Conservation (phyloP, 1,140 invertebrate genomes). For the Radopholus similis region DNA sequence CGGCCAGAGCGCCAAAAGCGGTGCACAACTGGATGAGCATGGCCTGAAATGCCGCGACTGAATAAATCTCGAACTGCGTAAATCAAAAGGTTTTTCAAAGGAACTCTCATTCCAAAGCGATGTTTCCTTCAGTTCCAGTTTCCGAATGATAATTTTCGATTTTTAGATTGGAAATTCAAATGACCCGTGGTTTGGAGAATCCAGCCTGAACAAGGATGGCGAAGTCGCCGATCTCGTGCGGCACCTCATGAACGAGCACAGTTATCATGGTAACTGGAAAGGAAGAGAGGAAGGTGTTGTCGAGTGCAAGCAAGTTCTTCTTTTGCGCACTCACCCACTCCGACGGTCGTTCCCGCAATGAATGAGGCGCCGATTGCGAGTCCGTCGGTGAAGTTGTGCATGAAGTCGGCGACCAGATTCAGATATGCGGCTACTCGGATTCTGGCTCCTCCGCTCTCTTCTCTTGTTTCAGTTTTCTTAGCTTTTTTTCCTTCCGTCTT, state of each 20-base stretch:
- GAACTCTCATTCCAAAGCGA: no score
- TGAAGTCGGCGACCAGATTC: slow-evolving; percentile 87
- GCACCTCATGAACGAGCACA: slow-evolving; percentile 90
- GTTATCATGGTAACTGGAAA: slow-evolving; percentile 80
- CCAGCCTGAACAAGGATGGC: slow-evolving; percentile 91
- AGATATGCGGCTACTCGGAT: slow-evolving; percentile 80
- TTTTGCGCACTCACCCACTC: slow-evolving; percentile 36
- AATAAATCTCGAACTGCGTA: background rate
- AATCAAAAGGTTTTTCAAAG: no score
- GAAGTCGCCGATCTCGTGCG: slow-evolving; percentile 97
- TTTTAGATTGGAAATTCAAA: background rate
- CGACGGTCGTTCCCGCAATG: slow-evolving; percentile 70
- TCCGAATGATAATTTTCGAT: no score
- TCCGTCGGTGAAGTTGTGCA: slow-evolving; percentile 94
- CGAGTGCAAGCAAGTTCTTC: background rate
- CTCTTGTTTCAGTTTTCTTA: slow-evolving; percentile 14
- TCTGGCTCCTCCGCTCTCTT: background rate
- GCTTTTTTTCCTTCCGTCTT: slow-evolving; percentile 1
- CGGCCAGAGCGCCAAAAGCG: slow-evolving; percentile 79
- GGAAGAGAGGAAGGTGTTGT: background rate
- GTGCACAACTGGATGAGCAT: slow-evolving; percentile 86
- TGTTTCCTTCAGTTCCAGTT: no score
- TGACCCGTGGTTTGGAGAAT: slow-evolving; percentile 77
- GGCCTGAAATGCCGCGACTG: slow-evolving; percentile 66
- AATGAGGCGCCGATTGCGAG: slow-evolving; percentile 90